Evolutionary conservation across 2,113 vertebrate genomes (phyloP).

Genomic region (Capra hircus): DNA sequence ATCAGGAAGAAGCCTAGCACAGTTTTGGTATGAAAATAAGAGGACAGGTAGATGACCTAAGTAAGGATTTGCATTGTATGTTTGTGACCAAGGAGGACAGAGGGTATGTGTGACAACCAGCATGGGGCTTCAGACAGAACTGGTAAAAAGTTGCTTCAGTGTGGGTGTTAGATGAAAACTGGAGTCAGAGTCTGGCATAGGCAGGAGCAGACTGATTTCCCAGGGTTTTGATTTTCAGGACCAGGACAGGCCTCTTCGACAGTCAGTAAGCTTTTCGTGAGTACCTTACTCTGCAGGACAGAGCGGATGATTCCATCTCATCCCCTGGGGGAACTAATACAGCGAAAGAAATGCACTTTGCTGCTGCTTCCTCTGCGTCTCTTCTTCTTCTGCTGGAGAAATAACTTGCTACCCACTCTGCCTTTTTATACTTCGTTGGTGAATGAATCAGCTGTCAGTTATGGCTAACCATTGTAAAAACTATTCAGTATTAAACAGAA

Average conservation of each 20-base stretch:
- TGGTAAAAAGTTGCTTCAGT: not conserved
- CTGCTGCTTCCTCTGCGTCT: not conserved
- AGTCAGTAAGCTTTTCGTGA: not conserved
- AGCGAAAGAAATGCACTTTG: not conserved
- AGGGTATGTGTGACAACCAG: not conserved
- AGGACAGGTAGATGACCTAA: not conserved
- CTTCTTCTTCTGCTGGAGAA: not conserved
- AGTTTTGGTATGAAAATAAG: not conserved
- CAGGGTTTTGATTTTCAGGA: not conserved
- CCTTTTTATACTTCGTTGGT: not conserved
- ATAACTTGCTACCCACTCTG: not conserved
- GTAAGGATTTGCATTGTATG: not conserved
- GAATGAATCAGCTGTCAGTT: not conserved
- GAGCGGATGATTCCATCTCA: not conserved
- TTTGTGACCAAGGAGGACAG: not conserved
- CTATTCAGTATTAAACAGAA: not conserved
- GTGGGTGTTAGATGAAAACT: not conserved
- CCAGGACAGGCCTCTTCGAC: not conserved
- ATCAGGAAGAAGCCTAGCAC: not conserved
- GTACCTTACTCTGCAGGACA: not conserved
- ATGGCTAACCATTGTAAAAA: not conserved
- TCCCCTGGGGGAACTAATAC: not conserved
- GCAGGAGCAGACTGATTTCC: not conserved
- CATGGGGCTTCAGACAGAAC: not conserved
- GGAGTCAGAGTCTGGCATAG: not conserved